A percentile compares a stretch with the other conserved stretches of the same genome.
These are phyloP conservation scores for Mus caroli DNA, from an alignment of 2,797 vertebrate species.

Conservation along the genomic window DNA sequence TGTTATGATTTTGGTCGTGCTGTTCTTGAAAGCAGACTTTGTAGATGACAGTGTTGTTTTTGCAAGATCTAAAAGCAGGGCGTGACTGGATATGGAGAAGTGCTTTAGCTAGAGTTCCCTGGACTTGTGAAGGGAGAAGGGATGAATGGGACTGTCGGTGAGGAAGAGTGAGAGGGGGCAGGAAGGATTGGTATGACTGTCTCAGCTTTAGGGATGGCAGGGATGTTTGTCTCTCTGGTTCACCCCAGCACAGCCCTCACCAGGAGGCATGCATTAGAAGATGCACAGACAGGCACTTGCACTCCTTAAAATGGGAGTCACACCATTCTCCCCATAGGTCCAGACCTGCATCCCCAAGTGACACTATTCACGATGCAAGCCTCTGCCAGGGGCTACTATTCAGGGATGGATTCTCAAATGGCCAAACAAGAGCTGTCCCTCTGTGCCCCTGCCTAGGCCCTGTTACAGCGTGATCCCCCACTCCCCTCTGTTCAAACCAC, in stretches of 20 bases:
- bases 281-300: neutral
- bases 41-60: neutral
- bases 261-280: neutral
- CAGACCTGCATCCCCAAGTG: neutral
- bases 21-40: neutral
- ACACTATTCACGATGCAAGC: neutral
- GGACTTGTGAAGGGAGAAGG: neutral
- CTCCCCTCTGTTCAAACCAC: neutral
- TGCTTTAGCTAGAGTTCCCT: neutral
- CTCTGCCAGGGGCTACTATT: neutral
- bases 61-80: neutral
- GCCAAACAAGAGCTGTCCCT: neutral
- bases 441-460: neutral
- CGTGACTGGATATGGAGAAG: too few species aligned
- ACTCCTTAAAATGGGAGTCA: neutral
- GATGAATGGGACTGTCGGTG: neutral
- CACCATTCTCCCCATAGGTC: neutral
- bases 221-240: neutral
- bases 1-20: neutral
- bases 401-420: neutral
- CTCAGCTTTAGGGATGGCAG: neutral
- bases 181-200: neutral
- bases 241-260: neutral
- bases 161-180: neutral
- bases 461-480: fast-evolving